These are phyloP conservation scores for Microchirus variegatus DNA, from an alignment of 2,797 vertebrate genomes.

Conservation along the genomic window DNA sequence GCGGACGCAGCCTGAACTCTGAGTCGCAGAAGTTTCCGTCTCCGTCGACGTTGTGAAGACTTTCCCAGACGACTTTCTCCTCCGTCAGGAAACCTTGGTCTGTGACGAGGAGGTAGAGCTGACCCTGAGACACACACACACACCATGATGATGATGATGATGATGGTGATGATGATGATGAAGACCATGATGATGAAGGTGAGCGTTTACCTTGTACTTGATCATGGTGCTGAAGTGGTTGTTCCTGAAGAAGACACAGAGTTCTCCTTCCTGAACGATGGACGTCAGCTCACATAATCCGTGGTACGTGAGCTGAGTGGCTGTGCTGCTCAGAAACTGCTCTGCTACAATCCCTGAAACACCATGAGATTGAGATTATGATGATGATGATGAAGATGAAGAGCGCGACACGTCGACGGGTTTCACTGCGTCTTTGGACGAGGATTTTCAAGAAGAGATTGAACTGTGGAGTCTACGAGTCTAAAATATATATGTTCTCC, in stretches of 20 bases:
- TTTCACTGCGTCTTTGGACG: too few relatives aligned
- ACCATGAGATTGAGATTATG: too few relatives aligned
- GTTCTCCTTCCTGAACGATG: conserved; percentile 96
- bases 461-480: too few relatives aligned
- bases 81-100: conserved; percentile 99
- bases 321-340: conserved; percentile 96
- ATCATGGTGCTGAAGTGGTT: conserved; percentile 99
- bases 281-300: conserved; percentile 96
- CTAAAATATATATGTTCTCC: too few relatives aligned
- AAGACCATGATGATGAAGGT: too few relatives aligned
- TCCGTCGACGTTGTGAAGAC: conserved; percentile 96
- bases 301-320: conserved; percentile 97
- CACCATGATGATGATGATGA: too few relatives aligned
- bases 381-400: too few relatives aligned
- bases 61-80: conserved; percentile 99
- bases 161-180: too few relatives aligned
- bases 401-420: too few relatives aligned
- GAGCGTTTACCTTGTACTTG: conserved; percentile 97
- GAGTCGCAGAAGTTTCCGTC: conserved; percentile 98
- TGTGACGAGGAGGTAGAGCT: conserved; percentile 96
- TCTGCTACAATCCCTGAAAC: conserved; percentile 92
- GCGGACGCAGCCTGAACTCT: conserved; percentile 93
- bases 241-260: conserved; percentile 99
- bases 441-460: too few relatives aligned
- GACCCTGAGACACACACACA: conserved; percentile 81